Evolutionary conservation across 2,888 invertebrate genomes (phyloP).

Genomic region (Nemotelus pantherinus): DNA sequence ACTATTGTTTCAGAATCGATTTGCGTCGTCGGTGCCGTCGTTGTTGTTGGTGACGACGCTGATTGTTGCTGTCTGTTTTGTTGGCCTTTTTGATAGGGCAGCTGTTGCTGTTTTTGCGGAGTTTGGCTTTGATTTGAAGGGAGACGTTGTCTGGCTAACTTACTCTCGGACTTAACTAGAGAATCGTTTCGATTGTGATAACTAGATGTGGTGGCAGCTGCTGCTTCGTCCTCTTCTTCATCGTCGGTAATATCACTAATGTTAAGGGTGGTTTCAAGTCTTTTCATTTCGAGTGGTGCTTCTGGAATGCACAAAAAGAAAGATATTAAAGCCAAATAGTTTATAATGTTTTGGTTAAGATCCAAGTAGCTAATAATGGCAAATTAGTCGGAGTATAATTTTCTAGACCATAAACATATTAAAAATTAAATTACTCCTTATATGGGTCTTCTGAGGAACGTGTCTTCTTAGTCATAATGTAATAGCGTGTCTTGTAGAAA

Average conservation of each 20-base stretch:
- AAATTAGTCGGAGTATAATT: not conserved
- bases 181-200: conserved; percentile 47
- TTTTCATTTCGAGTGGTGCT: conserved; percentile 61
- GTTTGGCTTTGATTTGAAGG: conserved; percentile 57
- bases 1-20: conserved; percentile 56
- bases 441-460: too few relatives aligned
- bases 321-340: not conserved
- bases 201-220: conserved; percentile 28
- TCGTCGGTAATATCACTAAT: conserved; percentile 61
- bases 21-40: conserved; percentile 8
- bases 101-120: not conserved
- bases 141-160: conserved; percentile 61
- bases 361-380: not conserved
- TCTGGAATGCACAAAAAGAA: conserved; percentile 48
- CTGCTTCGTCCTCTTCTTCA: conserved; percentile 55
- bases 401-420: not conserved
- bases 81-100: not conserved
- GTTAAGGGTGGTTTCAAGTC: conserved; percentile 60
- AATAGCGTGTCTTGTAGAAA: too few relatives aligned
- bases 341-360: conserved; percentile 6
- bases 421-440: not conserved
- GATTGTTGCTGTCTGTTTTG: not conserved
- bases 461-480: too few relatives aligned
- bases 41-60: not conserved
- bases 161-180: conserved; percentile 55